Base-by-base conservation (phyloP, 2,113 vertebrate species). In the Diadophis punctatus region DNA sequence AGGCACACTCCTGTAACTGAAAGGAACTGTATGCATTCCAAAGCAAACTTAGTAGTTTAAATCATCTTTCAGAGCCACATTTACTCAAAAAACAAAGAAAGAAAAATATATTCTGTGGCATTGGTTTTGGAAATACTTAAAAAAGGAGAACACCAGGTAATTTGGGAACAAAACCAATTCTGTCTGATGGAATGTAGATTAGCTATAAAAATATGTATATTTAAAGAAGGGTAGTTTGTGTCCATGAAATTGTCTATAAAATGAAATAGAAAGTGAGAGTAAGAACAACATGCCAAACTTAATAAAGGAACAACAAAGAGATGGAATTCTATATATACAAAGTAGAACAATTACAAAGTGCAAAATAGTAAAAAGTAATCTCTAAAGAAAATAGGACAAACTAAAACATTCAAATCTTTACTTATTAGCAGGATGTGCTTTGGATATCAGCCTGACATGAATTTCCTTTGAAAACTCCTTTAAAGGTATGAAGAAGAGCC, bases 121-220 rank as follows among this genome's bases (percentile, higher is more conserved):
- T 97, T 98, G 96, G 94, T 97, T 93, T 97, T 98, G 97, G 97
- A 97, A 96, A 86, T 93, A 93, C 90, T 95, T 87, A 97, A 96
- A 97, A 80, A 96, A 58, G 93, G 60, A 2, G 0, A 95, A 95
- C 25, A 55, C 85, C 68, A 90, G 95, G 97, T 90, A 90, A 96
- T 93, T 94, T 93, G 95, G 94, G 92, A 96, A 96, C 95, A 96
- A 95, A 97, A 96, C 95, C 87, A 94, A 94, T 93, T 94, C 94
- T 95, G 90, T 94, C 5, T 63, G 90, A 92, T 90, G 94, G 95
- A 95, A 90, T 51, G 90, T 94, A 90, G 90, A 91, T 94, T 68
- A 55, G 27, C 25, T 88, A 95, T 91, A 91, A 95, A 97, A 92
- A 93, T 94, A 95, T 39, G 52, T 93, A 95, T 51, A 85, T 95